Conservation (phyloP, 2,888 invertebrate species). For the Platycheirus rosarum region DNA sequence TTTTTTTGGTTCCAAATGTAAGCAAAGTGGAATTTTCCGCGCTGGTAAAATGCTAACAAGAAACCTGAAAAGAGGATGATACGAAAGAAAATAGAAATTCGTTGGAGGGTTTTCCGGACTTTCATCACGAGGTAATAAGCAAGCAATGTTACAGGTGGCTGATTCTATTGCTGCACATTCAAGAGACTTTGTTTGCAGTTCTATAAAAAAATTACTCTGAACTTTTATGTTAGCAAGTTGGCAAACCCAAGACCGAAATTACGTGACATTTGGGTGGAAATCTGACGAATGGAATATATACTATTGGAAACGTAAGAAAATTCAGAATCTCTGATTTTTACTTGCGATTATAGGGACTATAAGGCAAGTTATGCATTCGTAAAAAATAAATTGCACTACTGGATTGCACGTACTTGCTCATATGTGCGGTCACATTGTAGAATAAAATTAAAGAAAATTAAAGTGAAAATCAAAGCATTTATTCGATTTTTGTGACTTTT, state of each 20-base stretch:
- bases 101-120: conserved; percentile 25
- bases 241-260: conserved; percentile 8
- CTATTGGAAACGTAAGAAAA: no score
- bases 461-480: no score
- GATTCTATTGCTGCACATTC: conserved; percentile 10
- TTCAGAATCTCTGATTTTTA: no score
- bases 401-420: no score
- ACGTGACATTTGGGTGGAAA: not conserved
- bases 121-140: conserved; percentile 25
- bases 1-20: conserved; percentile 22
- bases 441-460: no score
- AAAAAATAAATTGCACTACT: no score
- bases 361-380: no score
- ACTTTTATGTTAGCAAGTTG: conserved; percentile 21
- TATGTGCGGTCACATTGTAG: no score
- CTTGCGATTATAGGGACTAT: no score
- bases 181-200: conserved; percentile 12
- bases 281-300: no score
- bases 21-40: conserved; percentile 33
- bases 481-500: no score
- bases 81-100: conserved; percentile 32
- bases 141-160: conserved; percentile 36
- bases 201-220: conserved; percentile 24
- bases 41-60: conserved; percentile 21
- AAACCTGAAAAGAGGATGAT: not conserved